phyloP scores from a whole-genome alignment of 1,140 invertebrate species.

The Leptopilina boulardi region DNA sequence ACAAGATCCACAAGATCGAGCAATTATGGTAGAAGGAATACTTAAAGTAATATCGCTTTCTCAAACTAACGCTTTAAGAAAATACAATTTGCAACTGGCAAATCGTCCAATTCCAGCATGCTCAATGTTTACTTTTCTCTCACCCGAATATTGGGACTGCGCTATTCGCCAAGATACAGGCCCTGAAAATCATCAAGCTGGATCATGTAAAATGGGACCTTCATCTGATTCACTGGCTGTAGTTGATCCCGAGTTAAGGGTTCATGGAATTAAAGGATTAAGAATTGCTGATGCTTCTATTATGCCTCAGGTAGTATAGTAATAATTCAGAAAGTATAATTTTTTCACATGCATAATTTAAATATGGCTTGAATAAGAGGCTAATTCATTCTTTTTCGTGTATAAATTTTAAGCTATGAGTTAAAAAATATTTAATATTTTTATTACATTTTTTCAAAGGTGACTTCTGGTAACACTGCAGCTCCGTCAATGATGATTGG shows the following conservation, averaged over 20 bases:
- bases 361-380: too few relatives aligned
- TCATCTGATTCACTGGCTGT: conserved; percentile 81
- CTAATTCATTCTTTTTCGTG: neutral
- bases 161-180: conserved; percentile 84
- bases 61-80: conserved; percentile 71
- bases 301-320: conserved; percentile 74
- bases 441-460: conserved; percentile 53
- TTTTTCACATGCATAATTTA: neutral
- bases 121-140: conserved; percentile 80
- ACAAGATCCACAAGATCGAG: conserved; percentile 69
- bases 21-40: conserved; percentile 74
- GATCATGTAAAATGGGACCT: conserved; percentile 89
- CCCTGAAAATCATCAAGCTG: conserved; percentile 90
- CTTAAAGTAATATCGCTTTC: conserved; percentile 69
- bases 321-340: neutral
- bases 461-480: conserved; percentile 74
- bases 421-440: too few relatives aligned
- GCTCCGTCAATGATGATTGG: conserved; percentile 79
- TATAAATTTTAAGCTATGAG: too few relatives aligned
- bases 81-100: conserved; percentile 73
- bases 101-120: conserved; percentile 73
- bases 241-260: conserved; percentile 81
- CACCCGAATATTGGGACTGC: conserved; percentile 87
- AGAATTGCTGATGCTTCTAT: conserved; percentile 79
- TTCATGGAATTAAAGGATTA: conserved; percentile 74